These are phyloP conservation scores for Solen grandis DNA, from an alignment of 1,140 invertebrate genomes.

Conservation along the genomic window DNA sequence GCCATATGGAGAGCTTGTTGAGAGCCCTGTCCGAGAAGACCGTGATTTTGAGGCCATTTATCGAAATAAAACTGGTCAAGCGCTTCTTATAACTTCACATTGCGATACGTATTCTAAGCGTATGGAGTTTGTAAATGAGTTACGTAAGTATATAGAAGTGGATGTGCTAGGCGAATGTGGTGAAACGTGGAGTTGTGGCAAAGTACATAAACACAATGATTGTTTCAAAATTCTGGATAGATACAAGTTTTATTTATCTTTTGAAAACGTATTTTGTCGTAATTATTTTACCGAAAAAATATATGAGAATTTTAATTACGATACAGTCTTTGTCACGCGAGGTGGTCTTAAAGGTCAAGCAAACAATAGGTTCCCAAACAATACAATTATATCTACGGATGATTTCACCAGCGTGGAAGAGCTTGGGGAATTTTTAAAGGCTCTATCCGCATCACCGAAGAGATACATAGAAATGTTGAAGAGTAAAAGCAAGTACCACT, in stretches of 20 bases:
- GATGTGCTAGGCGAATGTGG: constrained; percentile 1
- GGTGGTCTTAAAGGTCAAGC: neutral
- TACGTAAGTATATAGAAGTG: constrained; percentile 6
- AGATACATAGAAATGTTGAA: neutral
- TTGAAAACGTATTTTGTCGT: constrained; percentile 3
- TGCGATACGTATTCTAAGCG: neutral
- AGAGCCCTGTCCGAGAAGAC: neutral
- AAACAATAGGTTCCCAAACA: neutral
- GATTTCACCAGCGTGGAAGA: neutral
- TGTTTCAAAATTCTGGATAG: too few relatives aligned
- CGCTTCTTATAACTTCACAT: neutral
- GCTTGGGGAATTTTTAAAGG: neutral
- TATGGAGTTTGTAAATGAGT: neutral
- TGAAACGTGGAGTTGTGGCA: constrained; percentile 2
- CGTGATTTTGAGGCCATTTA: neutral
- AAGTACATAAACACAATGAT: neutral
- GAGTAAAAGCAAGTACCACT: constrained; percentile 6
- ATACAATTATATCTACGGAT: neutral
- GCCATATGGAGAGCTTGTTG: neutral
- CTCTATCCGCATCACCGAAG: neutral
- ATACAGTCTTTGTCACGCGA: neutral
- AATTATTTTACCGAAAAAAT: constrained; percentile 15
- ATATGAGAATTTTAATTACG: constrained; percentile 29
- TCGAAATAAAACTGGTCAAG: neutral
- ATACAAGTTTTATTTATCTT: constrained; percentile 29